These are phyloP conservation scores for Selenia dentaria DNA, from an alignment of 2,888 invertebrate species.

Conservation along the genomic window DNA sequence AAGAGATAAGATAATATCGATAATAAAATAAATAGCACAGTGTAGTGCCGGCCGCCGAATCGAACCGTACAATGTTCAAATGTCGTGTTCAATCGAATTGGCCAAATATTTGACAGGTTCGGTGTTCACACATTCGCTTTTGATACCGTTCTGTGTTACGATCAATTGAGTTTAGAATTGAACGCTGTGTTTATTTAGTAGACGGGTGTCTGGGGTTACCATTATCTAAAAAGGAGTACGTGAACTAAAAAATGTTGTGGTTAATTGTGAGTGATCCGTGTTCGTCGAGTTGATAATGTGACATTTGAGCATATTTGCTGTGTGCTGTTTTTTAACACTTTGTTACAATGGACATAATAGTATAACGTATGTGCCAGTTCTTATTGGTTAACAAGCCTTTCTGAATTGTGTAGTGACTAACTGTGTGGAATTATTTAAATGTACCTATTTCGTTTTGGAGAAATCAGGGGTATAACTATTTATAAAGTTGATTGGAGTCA, in stretches of 20 bases:
- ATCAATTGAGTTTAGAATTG: constrained; percentile 5
- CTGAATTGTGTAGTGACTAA: too few species aligned
- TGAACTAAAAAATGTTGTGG: neutral
- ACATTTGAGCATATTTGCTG: neutral
- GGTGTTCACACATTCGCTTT: constrained; percentile 18
- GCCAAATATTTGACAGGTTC: constrained; percentile 67
- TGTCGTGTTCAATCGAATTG: constrained; percentile 66
- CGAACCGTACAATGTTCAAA: constrained; percentile 50
- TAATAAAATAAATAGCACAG: constrained; percentile 26
- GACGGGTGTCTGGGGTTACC: constrained; percentile 2
- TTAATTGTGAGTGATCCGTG: neutral
- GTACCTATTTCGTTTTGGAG: too few species aligned
- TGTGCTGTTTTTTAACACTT: too few species aligned
- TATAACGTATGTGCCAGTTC: neutral
- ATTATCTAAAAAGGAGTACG: neutral
- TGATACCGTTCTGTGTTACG: constrained; percentile 7
- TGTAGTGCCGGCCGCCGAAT: constrained; percentile 26
- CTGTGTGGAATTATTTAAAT: too few species aligned
- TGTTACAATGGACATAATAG: neutral
- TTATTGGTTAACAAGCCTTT: too few species aligned
- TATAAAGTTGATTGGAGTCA: too few species aligned
- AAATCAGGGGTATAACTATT: too few species aligned
- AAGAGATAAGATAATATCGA: constrained; percentile 37
- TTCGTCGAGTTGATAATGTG: neutral
- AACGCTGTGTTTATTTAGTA: constrained; percentile 11